phyloP scores from a whole-genome alignment of 2,797 vertebrate genomes.

The Parotocinclus haroldoi region DNA sequence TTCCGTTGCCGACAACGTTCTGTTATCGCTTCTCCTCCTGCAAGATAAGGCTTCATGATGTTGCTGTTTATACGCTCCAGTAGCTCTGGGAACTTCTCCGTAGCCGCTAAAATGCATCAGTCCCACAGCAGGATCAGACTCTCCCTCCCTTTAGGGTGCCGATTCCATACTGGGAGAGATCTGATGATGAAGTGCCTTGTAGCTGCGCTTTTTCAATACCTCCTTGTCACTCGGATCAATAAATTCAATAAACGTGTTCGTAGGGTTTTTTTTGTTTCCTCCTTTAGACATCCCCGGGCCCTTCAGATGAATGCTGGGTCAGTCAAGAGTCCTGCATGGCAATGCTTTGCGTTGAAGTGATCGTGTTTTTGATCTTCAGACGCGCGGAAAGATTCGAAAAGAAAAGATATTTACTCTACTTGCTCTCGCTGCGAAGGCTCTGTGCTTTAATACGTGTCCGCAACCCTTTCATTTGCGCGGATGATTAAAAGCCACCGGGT shows the following conservation, averaged over 20 bases:
- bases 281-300: slow-evolving; percentile 34
- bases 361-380: no score
- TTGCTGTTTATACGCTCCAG: slow-evolving; percentile 38
- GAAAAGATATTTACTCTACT: no score
- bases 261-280: slow-evolving; percentile 21
- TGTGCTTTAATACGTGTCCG: no score
- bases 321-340: slow-evolving; percentile 37
- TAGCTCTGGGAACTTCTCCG: slow-evolving; percentile 15
- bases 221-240: slow-evolving; percentile 30
- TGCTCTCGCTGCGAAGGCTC: no score
- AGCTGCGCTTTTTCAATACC: slow-evolving; percentile 41
- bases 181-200: slow-evolving; percentile 51
- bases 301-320: slow-evolving; percentile 47
- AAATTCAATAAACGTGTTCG: slow-evolving; percentile 47
- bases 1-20: no score
- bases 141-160: slow-evolving; percentile 27
- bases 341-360: not conserved
- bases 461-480: no score
- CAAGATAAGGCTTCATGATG: slow-evolving; percentile 6
- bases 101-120: slow-evolving; percentile 40
- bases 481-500: no score
- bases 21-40: not conserved
- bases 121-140: slow-evolving; percentile 43
- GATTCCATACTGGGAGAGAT: slow-evolving; percentile 22
- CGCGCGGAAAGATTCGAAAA: no score